Base-by-base conservation (phyloP, 2,113 vertebrate genomes). In the Aramus guarauna region DNA sequence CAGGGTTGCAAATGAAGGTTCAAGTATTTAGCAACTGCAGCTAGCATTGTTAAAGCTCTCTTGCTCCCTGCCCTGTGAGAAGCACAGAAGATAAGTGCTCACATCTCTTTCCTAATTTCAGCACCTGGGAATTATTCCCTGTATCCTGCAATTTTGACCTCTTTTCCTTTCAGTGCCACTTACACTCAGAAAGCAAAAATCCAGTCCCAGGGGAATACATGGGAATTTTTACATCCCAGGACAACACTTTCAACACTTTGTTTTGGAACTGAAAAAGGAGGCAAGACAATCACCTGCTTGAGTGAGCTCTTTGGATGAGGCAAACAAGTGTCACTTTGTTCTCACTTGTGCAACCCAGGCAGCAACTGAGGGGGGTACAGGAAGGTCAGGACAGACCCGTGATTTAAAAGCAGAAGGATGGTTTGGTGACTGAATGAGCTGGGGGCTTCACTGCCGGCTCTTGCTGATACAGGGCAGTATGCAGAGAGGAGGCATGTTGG, bases 321-420 rank as follows among this genome's bases (percentile, higher is more conserved):
- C 88, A 97, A 91, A 97, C 89, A 96, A 97, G 90, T 78, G 47
- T 92, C 94, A 96, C 95, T 97, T 97, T 96, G 92, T 95, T 96
- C 96, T 95, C 88, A 41, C 79, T 94, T 86, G 76, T 77, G 95
- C 94, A 96, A 48, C 5, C 39, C 73, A 12, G 60, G 85, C 94
- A 72, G 64, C 27, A 37, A 52, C 41, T 19, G 85, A 94, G 80
- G 27, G 11, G 94, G 88, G 94, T 93, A 93, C 1, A 5, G 73
- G 64, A 87, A 94, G 92, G 96, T 97, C 94, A 93, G 82, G 92
- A 93, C 84, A 92, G 58, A 78, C n/a, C 45, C 7, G 0, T 91
- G 77, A 96, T 96, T 96, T 95, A 94, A 91, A 85, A 58, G 77
- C 93, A 64, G 36, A 23, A 87, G 80, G 62, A 78, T 67, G 72